A percentile compares a stretch with the other conserved stretches of the same genome.
Conservation (phyloP, 2,888 invertebrate genomes). For the Calameuta idolon region DNA sequence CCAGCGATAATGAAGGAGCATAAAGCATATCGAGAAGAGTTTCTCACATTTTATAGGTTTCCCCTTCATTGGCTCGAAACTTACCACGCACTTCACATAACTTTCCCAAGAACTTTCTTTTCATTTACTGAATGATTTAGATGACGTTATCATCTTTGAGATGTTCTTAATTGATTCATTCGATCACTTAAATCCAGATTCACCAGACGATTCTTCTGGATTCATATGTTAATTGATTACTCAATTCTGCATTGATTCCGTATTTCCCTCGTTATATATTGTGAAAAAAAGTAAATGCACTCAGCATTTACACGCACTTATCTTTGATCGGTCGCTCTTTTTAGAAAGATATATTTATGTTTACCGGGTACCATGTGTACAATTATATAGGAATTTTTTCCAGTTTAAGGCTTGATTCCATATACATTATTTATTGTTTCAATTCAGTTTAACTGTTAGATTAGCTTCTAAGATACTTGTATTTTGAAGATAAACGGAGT, state of each 20-base stretch:
- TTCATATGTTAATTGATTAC: not conserved
- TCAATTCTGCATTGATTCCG: not conserved
- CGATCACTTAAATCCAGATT: not conserved
- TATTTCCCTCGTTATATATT: not conserved
- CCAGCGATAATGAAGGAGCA: not conserved
- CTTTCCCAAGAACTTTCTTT: not conserved
- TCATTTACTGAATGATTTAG: not conserved
- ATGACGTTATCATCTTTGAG: not conserved
- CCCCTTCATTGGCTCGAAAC: not conserved
- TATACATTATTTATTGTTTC: too few species aligned
- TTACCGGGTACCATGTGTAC: too few species aligned
- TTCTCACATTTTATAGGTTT: not conserved
- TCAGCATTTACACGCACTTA: too few species aligned
- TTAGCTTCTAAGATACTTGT: too few species aligned
- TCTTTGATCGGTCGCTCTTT: too few species aligned
- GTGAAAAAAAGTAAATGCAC: not conserved
- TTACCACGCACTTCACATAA: not conserved
- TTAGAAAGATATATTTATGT: too few species aligned
- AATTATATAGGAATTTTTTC: too few species aligned
- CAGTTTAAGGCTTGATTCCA: too few species aligned
- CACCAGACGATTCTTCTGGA: not conserved
- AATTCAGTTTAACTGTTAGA: too few species aligned
- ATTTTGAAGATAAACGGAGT: too few species aligned
- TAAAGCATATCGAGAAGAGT: not conserved
- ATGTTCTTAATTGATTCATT: not conserved